phyloP scores from a whole-genome alignment of 2,888 invertebrate species.

The Syrphus vitripennis region DNA sequence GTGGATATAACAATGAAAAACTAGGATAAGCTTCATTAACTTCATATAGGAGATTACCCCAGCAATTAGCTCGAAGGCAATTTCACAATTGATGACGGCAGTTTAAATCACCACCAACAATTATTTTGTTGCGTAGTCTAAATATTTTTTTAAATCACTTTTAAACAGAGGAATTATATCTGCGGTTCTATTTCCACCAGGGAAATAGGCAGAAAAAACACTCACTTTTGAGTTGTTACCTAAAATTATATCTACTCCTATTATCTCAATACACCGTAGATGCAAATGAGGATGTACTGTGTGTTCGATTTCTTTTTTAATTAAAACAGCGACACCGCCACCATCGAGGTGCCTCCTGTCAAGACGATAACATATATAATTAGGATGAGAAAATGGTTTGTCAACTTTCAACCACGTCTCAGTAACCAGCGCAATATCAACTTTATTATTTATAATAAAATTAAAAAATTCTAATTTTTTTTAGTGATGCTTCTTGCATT shows the following conservation, averaged over 20 bases:
- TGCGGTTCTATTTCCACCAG: constrained; percentile 13
- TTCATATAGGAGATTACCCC: neutral
- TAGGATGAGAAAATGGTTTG: neutral
- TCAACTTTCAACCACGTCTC: constrained; percentile 1
- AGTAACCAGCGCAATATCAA: constrained; percentile 9
- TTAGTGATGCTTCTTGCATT: constrained; percentile 19
- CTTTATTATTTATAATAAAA: constrained; percentile 13
- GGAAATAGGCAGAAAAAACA: constrained; percentile 6
- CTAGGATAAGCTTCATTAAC: neutral
- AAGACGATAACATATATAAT: neutral
- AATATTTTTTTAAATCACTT: neutral
- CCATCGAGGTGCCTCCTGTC: neutral
- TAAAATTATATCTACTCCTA: neutral
- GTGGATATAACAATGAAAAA: neutral
- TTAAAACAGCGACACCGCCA: neutral
- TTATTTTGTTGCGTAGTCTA: neutral
- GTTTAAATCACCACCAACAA: constrained; percentile 11
- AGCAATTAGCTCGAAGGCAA: constrained; percentile 5
- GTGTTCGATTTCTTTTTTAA: neutral
- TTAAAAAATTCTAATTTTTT: neutral
- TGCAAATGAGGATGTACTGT: neutral
- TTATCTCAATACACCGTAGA: neutral
- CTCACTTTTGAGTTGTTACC: neutral
- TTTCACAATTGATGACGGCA: constrained; percentile 11
- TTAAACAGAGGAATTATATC: neutral